phyloP scores from a whole-genome alignment of 2,113 vertebrate genomes.

The Echinops telfairi region DNA sequence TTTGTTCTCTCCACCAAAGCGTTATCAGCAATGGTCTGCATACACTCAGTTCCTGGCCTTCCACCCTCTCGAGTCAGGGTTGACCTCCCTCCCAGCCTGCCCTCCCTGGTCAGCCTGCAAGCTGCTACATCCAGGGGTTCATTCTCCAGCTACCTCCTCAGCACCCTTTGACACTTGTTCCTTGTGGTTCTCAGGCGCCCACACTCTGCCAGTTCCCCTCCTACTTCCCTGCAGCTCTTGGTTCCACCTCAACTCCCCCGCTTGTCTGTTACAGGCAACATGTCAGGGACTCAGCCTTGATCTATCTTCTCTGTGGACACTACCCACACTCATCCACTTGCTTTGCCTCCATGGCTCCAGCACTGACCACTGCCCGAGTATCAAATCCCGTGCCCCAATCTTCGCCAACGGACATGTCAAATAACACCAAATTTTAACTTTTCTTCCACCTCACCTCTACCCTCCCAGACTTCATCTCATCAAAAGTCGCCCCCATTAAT shows the following conservation, averaged over 20 bases:
- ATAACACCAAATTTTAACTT: conserved; percentile 3
- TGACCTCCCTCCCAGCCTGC: neutral
- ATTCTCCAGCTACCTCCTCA: neutral
- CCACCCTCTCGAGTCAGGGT: neutral
- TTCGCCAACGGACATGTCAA: conserved; percentile 14
- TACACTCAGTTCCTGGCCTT: neutral
- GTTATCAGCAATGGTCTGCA: neutral
- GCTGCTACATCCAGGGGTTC: too few relatives aligned
- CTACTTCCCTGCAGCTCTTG: neutral
- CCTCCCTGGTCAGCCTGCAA: neutral
- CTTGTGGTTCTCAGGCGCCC: neutral
- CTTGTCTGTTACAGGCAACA: neutral
- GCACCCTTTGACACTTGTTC: neutral
- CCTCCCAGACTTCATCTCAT: neutral
- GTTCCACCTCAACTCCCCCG: neutral
- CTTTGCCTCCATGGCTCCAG: neutral
- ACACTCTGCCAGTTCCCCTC: neutral
- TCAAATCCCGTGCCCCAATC: neutral
- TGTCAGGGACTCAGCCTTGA: neutral
- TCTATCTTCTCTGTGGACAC: neutral
- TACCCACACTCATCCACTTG: neutral
- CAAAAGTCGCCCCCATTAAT: neutral
- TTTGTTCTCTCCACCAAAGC: neutral
- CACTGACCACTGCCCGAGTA: neutral
- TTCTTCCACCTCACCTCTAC: neutral